Evolutionary conservation across 2,113 vertebrate genomes (phyloP), one percentile per base, ranked within the genome.

Genomic region (Cyanoramphus novaezelandiae): DNA sequence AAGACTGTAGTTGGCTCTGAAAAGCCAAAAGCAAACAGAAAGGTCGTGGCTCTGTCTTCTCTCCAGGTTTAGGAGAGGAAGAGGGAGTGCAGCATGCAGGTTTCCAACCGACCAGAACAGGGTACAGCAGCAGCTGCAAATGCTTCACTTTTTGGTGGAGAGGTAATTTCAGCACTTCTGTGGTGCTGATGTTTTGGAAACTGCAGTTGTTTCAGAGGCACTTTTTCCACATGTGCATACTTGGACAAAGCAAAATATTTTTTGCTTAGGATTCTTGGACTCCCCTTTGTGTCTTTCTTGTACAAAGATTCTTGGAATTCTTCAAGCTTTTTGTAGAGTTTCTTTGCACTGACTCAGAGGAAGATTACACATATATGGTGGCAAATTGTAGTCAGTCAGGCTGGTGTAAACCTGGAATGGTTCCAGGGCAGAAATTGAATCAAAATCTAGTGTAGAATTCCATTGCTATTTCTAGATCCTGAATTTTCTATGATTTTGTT

Each of bases 171-270:
- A 91, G 78, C 68, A 37, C 92, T 81, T 87, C 68, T 83, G 20
- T 47, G 74, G 70, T 70, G 82, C 90, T 87, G 68, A 72, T 77
- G 57, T 76, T 96, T 84, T 93, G 82, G 79, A 57, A 88, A 90
- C 69, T 71, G 47, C 59, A 4, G 5, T 87, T 82, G 28, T 92
- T 90, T 82, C 74, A 70, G 77, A 95, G 91, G 39, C 35, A 43
- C 29, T 95, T 95, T 83, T 96, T 82, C 86, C 81, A 79, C 65
- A 53, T 94, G 62, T 86, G 69, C 79, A 44, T 91, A 63, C 88
- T 95, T 96, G 90, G 82, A 90, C 57, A 65, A 84, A 90, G 29
- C 27, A 62, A 83, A 92, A 68, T 95, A 91, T 83, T 97, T 95
- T 95, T 95, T 93, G 19, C 64, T 89, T 41, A 13, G 71, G 46